These are phyloP conservation scores for Hipparchia semele DNA, from an alignment of 2,888 invertebrate genomes.

Conservation along the genomic window DNA sequence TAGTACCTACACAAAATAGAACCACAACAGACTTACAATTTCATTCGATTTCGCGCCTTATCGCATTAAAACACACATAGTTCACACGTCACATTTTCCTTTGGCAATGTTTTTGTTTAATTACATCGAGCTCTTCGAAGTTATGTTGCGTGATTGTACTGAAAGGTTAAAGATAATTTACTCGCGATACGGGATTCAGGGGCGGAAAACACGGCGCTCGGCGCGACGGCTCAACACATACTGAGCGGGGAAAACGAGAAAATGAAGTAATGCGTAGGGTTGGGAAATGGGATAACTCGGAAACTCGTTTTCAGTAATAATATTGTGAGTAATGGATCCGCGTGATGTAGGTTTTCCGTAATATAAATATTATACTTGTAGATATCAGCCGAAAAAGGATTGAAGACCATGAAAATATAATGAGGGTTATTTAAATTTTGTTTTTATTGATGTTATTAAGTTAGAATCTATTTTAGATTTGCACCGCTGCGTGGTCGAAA, in stretches of 20 bases:
- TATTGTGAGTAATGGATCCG: background rate
- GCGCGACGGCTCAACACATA: conserved; percentile 54
- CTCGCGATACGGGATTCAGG: conserved; percentile 36
- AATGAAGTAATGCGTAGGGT: conserved; percentile 61
- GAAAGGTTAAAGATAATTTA: conserved; percentile 40
- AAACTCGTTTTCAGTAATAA: conserved; percentile 7
- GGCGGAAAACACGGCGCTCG: conserved; percentile 41
- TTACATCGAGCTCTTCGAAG: conserved; percentile 29
- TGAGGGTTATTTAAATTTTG: too few species aligned
- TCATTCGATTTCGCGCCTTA: conserved; percentile 43
- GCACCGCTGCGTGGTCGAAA: too few species aligned
- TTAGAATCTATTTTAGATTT: too few species aligned
- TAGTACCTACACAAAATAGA: conserved; percentile 17
- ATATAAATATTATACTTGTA: background rate
- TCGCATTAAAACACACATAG: conserved; percentile 36
- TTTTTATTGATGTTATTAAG: too few species aligned
- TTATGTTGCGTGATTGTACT: conserved; percentile 40
- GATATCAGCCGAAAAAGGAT: too few species aligned
- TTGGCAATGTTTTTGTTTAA: conserved; percentile 33
- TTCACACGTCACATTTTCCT: conserved; percentile 52
- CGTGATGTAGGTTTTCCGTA: background rate
- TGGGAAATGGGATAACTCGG: conserved; percentile 34
- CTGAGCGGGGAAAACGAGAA: conserved; percentile 62
- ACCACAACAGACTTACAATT: conserved; percentile 46
- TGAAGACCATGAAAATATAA: too few species aligned